Percentiles rank a stretch among this genome's conserved stretches.
Evolutionary conservation across 2,888 invertebrate species (phyloP).

Genomic region (Seira musarum): DNA sequence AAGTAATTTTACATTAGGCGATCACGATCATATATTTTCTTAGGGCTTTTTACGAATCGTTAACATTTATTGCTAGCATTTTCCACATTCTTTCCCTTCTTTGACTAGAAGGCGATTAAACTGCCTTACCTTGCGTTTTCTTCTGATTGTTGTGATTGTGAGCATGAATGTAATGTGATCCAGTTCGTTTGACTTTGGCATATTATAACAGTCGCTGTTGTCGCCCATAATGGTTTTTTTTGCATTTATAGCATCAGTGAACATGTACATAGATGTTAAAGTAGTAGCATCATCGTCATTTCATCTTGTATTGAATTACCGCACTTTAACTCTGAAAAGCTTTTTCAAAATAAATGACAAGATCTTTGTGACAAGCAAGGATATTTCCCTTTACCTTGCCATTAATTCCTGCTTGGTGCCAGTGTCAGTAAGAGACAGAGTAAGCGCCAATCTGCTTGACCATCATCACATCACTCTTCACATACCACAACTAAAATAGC

Average conservation of each 20-base stretch:
- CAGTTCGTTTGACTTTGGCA: slow-evolving; percentile 31
- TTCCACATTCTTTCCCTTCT: slow-evolving; percentile 28
- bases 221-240: not conserved
- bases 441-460: slow-evolving; percentile 3
- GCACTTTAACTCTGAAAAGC: slow-evolving; percentile 6
- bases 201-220: not conserved
- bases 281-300: slow-evolving; percentile 1
- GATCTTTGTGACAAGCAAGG: slow-evolving; percentile 44
- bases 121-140: slow-evolving; percentile 36
- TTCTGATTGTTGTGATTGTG: not conserved
- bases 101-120: slow-evolving; percentile 29
- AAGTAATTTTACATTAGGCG: not conserved
- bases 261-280: not conserved
- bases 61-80: slow-evolving; percentile 21
- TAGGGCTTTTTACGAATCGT: slow-evolving; percentile 19
- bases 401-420: slow-evolving; percentile 20
- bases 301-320: slow-evolving; percentile 20
- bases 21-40: not conserved
- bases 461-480: not conserved
- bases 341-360: slow-evolving; percentile 10
- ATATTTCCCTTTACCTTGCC: slow-evolving; percentile 45
- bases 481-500: not conserved
- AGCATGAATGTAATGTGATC: slow-evolving; percentile 29
- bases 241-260: not conserved
- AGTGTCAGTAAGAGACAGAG: not conserved